Base-by-base conservation (phyloP, 35 echinoderm and acorn worm species). In the Ptychodera flava region DNA sequence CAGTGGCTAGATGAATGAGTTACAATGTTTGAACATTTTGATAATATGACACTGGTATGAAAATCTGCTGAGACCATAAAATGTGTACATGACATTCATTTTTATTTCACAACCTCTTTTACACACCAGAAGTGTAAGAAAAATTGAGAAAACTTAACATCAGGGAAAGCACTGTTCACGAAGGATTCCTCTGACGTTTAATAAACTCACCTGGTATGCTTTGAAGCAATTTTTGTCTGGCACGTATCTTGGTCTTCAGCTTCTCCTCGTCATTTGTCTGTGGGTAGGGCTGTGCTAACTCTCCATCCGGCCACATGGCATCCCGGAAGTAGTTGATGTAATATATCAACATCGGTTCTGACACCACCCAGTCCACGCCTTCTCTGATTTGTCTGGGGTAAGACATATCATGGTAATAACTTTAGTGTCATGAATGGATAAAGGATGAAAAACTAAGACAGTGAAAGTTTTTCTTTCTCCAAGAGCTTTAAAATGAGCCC, bases 131-230 rank as follows among this genome's bases (percentile, higher is more conserved):
- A n/a, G n/a, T n/a, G n/a, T n/a, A n/a, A n/a, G n/a, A n/a, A n/a
- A n/a, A n/a, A n/a, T n/a, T n/a, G n/a, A n/a, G n/a, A n/a, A n/a
- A n/a, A n/a, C n/a, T n/a, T n/a, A n/a, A n/a, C n/a, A n/a, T n/a
- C n/a, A n/a, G n/a, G n/a, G n/a, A n/a, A n/a, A n/a, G n/a, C n/a
- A n/a, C n/a, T n/a, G n/a, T n/a, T n/a, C n/a, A n/a, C n/a, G n/a
- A n/a, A n/a, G n/a, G n/a, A n/a, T n/a, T n/a, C n/a, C n/a, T n/a
- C n/a, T n/a, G n/a, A n/a, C n/a, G n/a, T n/a, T n/a, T n/a, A n/a
- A n/a, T n/a, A n/a, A n/a, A n/a, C n/a, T 78, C 77, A 97, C 95
- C 95, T 87, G 95, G 96, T 16, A 99, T 80, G 78, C 92, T 93
- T 85, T 94, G 35, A 29, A 99, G 80, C 80, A 99, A 92, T 78